Evolutionary conservation across 2,888 invertebrate species (phyloP), one percentile per base, ranked within the genome.

Genomic region (Drosophila nr. fundita): DNA sequence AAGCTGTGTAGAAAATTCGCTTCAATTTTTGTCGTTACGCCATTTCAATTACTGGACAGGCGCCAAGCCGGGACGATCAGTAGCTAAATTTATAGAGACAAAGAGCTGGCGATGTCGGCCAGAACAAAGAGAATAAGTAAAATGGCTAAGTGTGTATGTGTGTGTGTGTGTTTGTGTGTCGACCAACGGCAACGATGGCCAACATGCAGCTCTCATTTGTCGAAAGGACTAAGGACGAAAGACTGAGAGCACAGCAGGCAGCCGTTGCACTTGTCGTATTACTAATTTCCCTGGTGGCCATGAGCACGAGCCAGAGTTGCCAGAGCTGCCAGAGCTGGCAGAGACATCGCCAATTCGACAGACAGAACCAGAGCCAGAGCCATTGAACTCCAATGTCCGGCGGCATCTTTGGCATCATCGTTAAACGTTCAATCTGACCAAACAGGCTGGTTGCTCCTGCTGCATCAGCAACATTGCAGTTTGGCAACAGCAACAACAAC

Each of bases 261-360:
- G 77, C 58, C 73, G 61, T 64, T 87, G 89, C 82, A 87, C 89
- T 85, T 89, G 85, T 88, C 89, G 90, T 90, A 90, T 85, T 90
- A 90, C 89, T 90, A 89, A 89, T 89, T 89, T 89, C 89, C 91
- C 91, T 82, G 77, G 87, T 83, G 89, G 76, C 84, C 88, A 83
- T 63, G 76, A 59, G 71, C 73, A 76, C 58, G 62, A 73, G 74
- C 58, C 68, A n/a, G 27, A 30, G 76, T 63, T 24, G 24, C 24
- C 24, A 24, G 24, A 24, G 24, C 24, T 61, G 70, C 76, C 59
- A 58, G 63, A 34, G 49, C 13, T 27, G 18, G 34, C 24, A 54
- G 36, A 36, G 30, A 53, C 53, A 36, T 18, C 6, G 27, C 10
- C 34, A 54, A 27, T 27, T 30, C 32, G 38, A 38, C 27, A 50